Conservation (phyloP, 1,140 invertebrate species). For the Leguminivora glycinivorella region DNA sequence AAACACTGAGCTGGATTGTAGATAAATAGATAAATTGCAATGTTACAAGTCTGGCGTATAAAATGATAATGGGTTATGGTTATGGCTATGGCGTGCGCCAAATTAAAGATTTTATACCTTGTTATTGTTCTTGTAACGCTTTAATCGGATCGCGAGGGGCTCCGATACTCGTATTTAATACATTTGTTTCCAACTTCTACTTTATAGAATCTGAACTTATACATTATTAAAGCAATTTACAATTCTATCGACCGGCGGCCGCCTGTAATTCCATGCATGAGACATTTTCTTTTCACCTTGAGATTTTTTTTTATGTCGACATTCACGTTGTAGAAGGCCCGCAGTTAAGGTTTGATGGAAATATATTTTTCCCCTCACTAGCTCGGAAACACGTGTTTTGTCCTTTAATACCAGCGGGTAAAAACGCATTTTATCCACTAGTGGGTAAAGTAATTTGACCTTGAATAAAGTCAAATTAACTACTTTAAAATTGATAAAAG, state of each 20-base stretch:
- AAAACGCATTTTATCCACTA: no score
- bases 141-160: conserved; percentile 47
- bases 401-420: no score
- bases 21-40: conserved; percentile 13
- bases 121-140: conserved; percentile 41
- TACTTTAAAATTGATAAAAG: no score
- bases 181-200: conserved; percentile 40
- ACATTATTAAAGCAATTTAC: conserved; percentile 67
- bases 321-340: conserved; percentile 49
- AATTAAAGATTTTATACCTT: conserved; percentile 54
- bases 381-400: no score
- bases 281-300: conserved; percentile 69
- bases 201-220: conserved; percentile 43
- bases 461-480: no score
- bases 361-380: no score
- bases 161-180: conserved; percentile 41
- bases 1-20: neutral
- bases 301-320: conserved; percentile 56
- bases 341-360: conserved; percentile 37
- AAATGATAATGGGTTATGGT: conserved; percentile 40
- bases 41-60: conserved; percentile 32
- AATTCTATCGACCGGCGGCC: conserved; percentile 67
- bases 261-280: conserved; percentile 59
- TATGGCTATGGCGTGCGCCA: conserved; percentile 44
- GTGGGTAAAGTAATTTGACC: no score